Evolutionary conservation across 2,888 invertebrate species (phyloP).

Genomic region (Netelia melanura): DNA sequence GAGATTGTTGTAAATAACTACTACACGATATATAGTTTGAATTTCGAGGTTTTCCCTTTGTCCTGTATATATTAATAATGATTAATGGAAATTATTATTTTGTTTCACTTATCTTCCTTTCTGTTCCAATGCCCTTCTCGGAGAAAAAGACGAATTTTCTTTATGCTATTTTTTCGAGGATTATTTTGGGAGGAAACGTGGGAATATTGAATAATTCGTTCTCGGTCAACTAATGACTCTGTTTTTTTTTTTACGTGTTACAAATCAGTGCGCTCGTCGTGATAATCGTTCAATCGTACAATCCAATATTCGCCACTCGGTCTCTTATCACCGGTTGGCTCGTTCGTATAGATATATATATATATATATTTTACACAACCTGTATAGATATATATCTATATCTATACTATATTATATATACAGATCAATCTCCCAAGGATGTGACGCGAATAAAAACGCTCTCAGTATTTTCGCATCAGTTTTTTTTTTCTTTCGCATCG

Average conservation of each 20-base stretch:
- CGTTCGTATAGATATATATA: conserved; percentile 64
- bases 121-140: background rate
- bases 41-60: conserved; percentile 30
- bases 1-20: conserved; percentile 32
- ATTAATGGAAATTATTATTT: conserved; percentile 30
- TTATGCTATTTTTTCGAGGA: background rate
- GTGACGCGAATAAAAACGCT: conserved; percentile 60
- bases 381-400: conserved; percentile 61
- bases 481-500: conserved; percentile 31
- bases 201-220: conserved; percentile 34
- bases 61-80: conserved; percentile 54
- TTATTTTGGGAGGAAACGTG: conserved; percentile 9
- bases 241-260: conserved; percentile 74
- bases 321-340: conserved; percentile 68
- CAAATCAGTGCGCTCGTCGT: conserved; percentile 82
- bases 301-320: conserved; percentile 74
- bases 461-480: conserved; percentile 27
- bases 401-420: conserved; percentile 58
- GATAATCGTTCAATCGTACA: conserved; percentile 77
- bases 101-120: conserved; percentile 22
- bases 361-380: conserved; percentile 3
- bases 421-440: conserved; percentile 65
- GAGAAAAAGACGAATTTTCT: conserved; percentile 1
- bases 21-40: conserved; percentile 26
- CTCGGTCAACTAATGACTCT: conserved; percentile 63